These are phyloP conservation scores for Pissodes strobi DNA, from an alignment of 1,140 invertebrate genomes.

Conservation along the genomic window DNA sequence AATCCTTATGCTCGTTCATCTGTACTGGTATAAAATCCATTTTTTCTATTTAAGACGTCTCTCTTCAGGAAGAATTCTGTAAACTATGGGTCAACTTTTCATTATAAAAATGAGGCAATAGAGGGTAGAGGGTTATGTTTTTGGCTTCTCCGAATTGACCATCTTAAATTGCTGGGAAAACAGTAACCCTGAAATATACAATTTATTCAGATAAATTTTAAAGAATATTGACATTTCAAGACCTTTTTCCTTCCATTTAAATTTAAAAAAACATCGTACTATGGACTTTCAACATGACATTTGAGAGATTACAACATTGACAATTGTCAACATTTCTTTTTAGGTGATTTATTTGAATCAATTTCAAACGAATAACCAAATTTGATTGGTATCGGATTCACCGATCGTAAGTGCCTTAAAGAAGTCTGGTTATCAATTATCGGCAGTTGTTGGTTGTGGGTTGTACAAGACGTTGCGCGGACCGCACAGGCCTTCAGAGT, in stretches of 20 bases:
- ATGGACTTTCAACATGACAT: no score
- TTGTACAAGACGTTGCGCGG: no score
- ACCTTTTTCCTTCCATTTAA: neutral
- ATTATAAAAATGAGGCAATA: slow-evolving; percentile 6
- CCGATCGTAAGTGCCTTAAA: no score
- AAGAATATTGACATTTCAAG: neutral
- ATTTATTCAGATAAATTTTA: neutral
- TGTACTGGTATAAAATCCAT: slow-evolving; percentile 35
- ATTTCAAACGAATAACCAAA: no score
- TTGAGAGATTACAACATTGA: no score
- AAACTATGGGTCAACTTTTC: slow-evolving; percentile 6
- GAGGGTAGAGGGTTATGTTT: slow-evolving; percentile 19
- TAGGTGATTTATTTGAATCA: no score
- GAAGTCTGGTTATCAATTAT: no score
- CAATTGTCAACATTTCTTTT: no score
- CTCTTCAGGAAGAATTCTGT: neutral
- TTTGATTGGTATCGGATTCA: no score
- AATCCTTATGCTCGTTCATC: slow-evolving; percentile 18
- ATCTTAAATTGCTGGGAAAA: slow-evolving; percentile 13
- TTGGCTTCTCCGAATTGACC: neutral
- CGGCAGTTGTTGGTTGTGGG: no score
- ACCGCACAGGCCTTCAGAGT: no score
- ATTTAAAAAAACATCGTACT: slow-evolving; percentile 19
- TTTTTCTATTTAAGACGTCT: neutral
- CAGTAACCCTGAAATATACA: neutral